Conservation (phyloP, 2,888 invertebrate genomes). For the Lithophane ornitopus region DNA sequence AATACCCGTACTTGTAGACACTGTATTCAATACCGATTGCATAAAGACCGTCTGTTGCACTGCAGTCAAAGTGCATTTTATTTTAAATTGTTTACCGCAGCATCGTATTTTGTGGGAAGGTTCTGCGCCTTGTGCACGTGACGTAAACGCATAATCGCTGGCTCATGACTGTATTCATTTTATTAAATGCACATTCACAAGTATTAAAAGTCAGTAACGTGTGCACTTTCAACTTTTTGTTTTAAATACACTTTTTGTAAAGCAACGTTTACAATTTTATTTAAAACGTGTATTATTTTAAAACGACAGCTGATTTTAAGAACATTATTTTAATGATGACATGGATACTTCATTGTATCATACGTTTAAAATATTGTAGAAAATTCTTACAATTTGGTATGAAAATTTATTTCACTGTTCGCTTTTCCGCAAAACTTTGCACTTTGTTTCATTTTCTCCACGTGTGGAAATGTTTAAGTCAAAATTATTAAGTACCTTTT, state of each 20-base stretch:
- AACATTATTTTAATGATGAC: not conserved
- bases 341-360: not conserved
- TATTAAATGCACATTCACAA: conserved; percentile 34
- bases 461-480: conserved; percentile 30
- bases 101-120: conserved; percentile 35
- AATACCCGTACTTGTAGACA: not conserved
- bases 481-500: conserved; percentile 53
- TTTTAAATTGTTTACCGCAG: conserved; percentile 21
- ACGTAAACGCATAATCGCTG: conserved; percentile 42
- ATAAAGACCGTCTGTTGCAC: conserved; percentile 5
- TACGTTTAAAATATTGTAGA: not conserved
- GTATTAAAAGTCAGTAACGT: conserved; percentile 24
- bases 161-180: conserved; percentile 29
- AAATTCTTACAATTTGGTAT: not conserved
- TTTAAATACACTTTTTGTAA: not conserved
- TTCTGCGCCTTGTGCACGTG: conserved; percentile 33
- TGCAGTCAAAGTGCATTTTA: conserved; percentile 20
- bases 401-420: conserved; percentile 13
- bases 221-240: conserved; percentile 16
- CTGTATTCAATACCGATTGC: conserved; percentile 13
- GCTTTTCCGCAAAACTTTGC: conserved; percentile 27
- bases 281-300: conserved; percentile 3
- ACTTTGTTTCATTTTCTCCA: conserved; percentile 17
- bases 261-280: conserved; percentile 8
- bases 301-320: not conserved